A percentile compares a stretch with the other conserved stretches of the same genome.
phyloP scores from a whole-genome alignment of 1,140 invertebrate species.

The Orussus abietinus region DNA sequence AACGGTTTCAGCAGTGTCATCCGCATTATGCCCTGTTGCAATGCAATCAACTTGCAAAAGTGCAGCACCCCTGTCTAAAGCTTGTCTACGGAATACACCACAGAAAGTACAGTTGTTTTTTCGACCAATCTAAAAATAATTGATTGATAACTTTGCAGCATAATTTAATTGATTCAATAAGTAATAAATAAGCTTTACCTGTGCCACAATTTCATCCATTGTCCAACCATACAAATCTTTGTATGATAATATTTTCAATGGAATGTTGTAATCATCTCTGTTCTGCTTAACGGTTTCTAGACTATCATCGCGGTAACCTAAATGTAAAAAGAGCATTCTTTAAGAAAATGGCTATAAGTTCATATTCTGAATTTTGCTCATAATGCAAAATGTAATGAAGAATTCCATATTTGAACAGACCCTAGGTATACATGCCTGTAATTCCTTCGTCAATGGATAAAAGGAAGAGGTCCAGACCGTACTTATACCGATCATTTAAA shows the following conservation, averaged over 20 bases:
- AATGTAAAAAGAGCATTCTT: no score
- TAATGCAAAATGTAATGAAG: not conserved
- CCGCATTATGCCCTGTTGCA: slow-evolving; percentile 98
- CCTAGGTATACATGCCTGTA: slow-evolving; percentile 64
- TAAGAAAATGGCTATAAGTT: not conserved
- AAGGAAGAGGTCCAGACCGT: slow-evolving; percentile 86
- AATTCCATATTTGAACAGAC: not conserved
- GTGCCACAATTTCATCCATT: slow-evolving; percentile 96
- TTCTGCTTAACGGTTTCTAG: slow-evolving; percentile 96
- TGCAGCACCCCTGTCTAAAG: slow-evolving; percentile 89
- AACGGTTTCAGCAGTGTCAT: slow-evolving; percentile 98
- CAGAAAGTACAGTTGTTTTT: slow-evolving; percentile 99
- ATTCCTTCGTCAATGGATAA: slow-evolving; percentile 99
- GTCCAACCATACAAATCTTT: slow-evolving; percentile 99
- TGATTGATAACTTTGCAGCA: slow-evolving; percentile 7
- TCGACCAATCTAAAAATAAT: slow-evolving; percentile 71
- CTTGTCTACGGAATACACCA: slow-evolving; percentile 94
- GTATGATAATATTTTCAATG: slow-evolving; percentile 95
- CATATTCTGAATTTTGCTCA: not conserved
- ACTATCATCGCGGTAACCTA: slow-evolving; percentile 96
- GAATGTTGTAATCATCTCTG: slow-evolving; percentile 87
- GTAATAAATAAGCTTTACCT: slow-evolving; percentile 48
- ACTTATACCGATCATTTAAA: slow-evolving; percentile 88
- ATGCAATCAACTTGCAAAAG: slow-evolving; percentile 87
- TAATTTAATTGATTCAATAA: not conserved